Conservation (phyloP, 2,797 vertebrate genomes). For the Cirrhinus molitorella region DNA sequence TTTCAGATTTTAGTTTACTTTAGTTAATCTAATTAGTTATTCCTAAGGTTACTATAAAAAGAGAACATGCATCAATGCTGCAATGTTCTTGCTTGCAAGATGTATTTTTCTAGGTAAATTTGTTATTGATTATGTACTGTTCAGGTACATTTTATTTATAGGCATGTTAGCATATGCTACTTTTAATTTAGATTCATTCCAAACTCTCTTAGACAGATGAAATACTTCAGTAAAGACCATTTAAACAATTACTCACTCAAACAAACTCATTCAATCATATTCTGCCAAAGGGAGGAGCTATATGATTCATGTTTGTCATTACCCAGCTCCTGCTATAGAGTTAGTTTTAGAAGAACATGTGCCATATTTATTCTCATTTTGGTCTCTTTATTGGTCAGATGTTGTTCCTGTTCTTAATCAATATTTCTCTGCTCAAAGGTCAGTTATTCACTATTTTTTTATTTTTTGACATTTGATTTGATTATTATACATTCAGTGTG, state of each 20-base stretch:
- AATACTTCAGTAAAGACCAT: no score
- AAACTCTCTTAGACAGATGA: no score
- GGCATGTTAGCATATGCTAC: no score
- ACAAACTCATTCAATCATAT: neutral
- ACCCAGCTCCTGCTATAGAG: neutral
- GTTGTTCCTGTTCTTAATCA: neutral
- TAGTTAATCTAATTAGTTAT: neutral
- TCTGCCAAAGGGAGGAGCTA: neutral
- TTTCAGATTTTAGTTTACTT: neutral
- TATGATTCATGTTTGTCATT: neutral
- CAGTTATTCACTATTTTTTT: neutral
- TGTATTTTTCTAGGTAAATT: neutral
- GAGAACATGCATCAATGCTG: neutral
- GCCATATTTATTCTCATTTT: neutral
- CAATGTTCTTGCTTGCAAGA: neutral
- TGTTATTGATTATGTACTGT: neutral
- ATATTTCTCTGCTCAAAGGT: constrained; percentile 4
- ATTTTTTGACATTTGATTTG: neutral
- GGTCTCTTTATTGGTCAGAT: neutral
- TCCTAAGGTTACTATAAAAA: neutral
- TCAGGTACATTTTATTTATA: no score
- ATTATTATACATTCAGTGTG: neutral
- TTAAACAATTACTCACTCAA: neutral
- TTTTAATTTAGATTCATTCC: no score
- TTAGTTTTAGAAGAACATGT: neutral